These are phyloP conservation scores for Carollia perspicillata DNA, from an alignment of 2,113 vertebrate species.

Conservation along the genomic window DNA sequence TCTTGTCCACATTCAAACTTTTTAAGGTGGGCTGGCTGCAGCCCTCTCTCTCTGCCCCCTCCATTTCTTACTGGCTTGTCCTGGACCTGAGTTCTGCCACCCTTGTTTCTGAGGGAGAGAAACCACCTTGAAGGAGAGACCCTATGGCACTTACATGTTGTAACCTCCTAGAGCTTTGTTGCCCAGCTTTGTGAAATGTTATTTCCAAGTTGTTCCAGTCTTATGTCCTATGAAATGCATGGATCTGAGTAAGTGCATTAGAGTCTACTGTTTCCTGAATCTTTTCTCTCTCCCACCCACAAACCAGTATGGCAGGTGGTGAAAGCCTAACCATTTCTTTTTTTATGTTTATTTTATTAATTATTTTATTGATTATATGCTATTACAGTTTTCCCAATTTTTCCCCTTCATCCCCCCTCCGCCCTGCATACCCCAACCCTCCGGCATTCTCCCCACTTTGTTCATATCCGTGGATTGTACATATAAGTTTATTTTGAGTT, in stretches of 20 bases:
- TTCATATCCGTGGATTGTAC: too few relatives aligned
- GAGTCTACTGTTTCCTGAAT: too few relatives aligned
- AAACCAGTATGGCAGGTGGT: background rate
- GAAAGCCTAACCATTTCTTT: background rate
- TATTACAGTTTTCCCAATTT: too few relatives aligned
- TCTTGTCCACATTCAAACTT: background rate
- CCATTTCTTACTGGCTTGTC: fast-evolving
- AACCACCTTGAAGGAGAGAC: background rate
- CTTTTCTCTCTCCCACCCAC: background rate
- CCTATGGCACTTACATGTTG: background rate
- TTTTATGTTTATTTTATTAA: too few relatives aligned
- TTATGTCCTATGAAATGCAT: background rate
- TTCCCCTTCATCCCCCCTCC: too few relatives aligned
- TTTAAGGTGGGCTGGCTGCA: background rate
- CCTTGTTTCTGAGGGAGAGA: background rate
- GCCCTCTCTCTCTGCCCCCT: too few relatives aligned
- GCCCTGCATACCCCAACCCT: too few relatives aligned
- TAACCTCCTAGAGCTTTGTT: background rate
- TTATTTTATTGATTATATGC: too few relatives aligned
- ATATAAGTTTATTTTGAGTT: too few relatives aligned
- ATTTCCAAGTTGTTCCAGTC: background rate
- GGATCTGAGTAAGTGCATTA: background rate
- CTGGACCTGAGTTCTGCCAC: background rate
- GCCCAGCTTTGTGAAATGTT: background rate
- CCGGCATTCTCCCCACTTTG: too few relatives aligned